Conservation (phyloP, 1,140 invertebrate species). For the Drosophila willistoni region DNA sequence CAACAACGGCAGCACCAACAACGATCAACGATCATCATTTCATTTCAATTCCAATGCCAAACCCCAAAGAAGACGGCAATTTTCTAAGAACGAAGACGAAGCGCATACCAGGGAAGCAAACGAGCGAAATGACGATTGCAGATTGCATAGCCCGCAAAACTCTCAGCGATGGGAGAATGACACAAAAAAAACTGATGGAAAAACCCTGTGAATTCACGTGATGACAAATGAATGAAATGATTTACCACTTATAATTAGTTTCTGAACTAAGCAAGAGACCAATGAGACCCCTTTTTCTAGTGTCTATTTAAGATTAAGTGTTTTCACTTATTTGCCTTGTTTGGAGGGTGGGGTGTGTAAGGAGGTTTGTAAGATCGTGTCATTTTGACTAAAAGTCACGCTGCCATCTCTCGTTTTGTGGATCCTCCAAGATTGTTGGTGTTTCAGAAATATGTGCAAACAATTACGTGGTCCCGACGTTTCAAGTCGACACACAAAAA, state of each 20-base stretch:
- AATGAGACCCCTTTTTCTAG: too few species aligned
- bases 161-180: neutral
- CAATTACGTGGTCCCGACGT: slow-evolving; percentile 63
- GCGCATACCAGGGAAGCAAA: slow-evolving; percentile 73
- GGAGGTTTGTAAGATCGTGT: neutral
- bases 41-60: slow-evolving; percentile 69
- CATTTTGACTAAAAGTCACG: slow-evolving; percentile 5
- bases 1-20: neutral
- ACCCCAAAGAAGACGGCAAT: slow-evolving; percentile 75
- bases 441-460: slow-evolving; percentile 80
- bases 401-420: slow-evolving; percentile 37
- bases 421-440: slow-evolving; percentile 51
- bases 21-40: slow-evolving; percentile 67
- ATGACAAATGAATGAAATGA: too few species aligned
- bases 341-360: too few species aligned
- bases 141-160: slow-evolving; percentile 25
- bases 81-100: slow-evolving; percentile 76
- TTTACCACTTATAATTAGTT: too few species aligned
- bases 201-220: too few species aligned
- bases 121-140: slow-evolving; percentile 28
- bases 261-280: too few species aligned
- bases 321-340: too few species aligned
- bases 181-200: neutral
- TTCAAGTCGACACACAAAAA: slow-evolving; percentile 21
- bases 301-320: too few species aligned